Percentiles rank a stretch among this genome's conserved stretches.
These are phyloP conservation scores for Perodicticus potto DNA, from an alignment of 2,797 vertebrate species.

Conservation along the genomic window DNA sequence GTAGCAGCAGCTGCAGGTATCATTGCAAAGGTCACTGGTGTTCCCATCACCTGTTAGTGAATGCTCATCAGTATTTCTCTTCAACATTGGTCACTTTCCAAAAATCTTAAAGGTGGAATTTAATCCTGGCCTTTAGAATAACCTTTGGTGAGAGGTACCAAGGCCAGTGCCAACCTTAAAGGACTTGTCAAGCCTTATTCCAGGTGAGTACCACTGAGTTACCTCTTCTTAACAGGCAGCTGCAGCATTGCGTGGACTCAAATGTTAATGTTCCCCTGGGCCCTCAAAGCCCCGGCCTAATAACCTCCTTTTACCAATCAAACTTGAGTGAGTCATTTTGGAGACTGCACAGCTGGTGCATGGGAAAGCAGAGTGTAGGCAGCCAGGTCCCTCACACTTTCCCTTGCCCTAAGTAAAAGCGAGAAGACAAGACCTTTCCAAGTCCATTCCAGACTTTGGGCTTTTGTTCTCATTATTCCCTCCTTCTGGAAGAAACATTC, in stretches of 20 bases:
- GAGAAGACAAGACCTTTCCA: background rate
- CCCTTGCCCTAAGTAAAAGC: background rate
- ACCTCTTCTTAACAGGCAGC: background rate
- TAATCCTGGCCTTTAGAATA: background rate
- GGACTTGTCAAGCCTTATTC: background rate
- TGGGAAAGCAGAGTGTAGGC: background rate
- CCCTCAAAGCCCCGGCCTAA: background rate
- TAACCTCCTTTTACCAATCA: background rate
- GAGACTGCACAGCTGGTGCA: background rate
- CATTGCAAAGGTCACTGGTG: background rate
- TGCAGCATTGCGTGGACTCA: background rate
- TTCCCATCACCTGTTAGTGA: background rate
- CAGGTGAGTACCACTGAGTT: background rate
- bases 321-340: background rate
- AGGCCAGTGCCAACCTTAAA: background rate
- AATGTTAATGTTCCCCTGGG: background rate
- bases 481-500: background rate
- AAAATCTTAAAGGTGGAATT: background rate
- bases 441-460: background rate
- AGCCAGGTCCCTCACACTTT: background rate
- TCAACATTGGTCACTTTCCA: background rate
- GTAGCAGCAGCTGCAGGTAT: background rate
- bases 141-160: background rate
- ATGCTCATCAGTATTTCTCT: background rate
- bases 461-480: background rate